Evolutionary conservation across 1,140 invertebrate species (phyloP), one percentile per base, ranked within the genome.

Genomic region (Globodera rostochiensis): DNA sequence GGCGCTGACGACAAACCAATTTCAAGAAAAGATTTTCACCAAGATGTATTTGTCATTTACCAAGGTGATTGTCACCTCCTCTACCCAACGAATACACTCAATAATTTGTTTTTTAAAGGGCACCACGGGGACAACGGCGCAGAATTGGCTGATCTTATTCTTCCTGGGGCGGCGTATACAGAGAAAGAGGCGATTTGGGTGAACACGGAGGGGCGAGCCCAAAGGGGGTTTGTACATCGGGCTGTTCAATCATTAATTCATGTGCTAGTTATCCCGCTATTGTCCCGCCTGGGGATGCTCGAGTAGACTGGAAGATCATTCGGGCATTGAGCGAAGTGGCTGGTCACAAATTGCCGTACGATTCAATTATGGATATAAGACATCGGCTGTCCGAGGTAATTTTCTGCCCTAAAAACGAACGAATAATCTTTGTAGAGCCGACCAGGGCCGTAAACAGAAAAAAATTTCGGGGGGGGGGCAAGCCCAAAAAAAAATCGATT

Each of bases 261-360:
- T 8, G 0, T n/a, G 50, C 60, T 3, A 91, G 94, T 67, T 86
- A 84, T 74, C 92, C 93, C 5, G 97, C 96, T 19, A 93, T 98
- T n/a, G 93, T 94, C 46, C 95, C 97, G 67, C 97, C 97, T 19
- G 96, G 96, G 81, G 92, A 94, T 91, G 96, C 96, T 1, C 92
- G 96, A 80, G 95, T 96, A 85, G 97, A 99, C 91, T 99, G 97
- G 97, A 98, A 99, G 92, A 97, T 99, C 82, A 94, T 99, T 84
- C 91, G 95, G 90, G 94, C 94, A 67, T 89, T 95, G n/a, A 94
- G 94, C 21, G 94, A 95, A 91, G 94, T 99, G 85, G 91, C 94
- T 36, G 96, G 94, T 71, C 89, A 92, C 67, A 93, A 93, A 80
- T 92, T 99, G 74, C 95, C 96, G 0, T 99, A 98, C 90, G 96